Percentiles rank a stretch among this genome's conserved stretches.
phyloP scores from a whole-genome alignment of 2,113 vertebrate genomes.

The Hypanus sabinus region DNA sequence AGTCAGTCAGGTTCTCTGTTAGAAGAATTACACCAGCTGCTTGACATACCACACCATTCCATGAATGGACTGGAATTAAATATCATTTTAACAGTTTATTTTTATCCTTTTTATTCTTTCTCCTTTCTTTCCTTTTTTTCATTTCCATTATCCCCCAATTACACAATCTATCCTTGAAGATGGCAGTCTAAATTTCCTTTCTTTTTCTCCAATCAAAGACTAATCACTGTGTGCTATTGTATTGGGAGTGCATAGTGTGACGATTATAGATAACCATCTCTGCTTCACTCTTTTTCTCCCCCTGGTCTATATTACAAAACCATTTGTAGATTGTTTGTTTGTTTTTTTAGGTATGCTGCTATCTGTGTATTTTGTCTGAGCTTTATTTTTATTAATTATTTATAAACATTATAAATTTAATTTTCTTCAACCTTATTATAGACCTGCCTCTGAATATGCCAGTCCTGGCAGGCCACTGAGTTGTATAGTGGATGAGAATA shows the following conservation, averaged over 20 bases:
- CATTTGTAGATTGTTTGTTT: not conserved
- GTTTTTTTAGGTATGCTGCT: not conserved
- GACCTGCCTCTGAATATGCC: constrained; percentile 87
- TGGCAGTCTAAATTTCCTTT: not conserved
- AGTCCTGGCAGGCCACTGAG: constrained; percentile 86
- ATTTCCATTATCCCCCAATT: not conserved
- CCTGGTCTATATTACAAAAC: not conserved
- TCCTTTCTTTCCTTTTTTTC: not conserved
- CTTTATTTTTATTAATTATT: not conserved
- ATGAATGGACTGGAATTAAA: not conserved
- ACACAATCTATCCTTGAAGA: not conserved
- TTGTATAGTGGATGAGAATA: constrained; percentile 91
- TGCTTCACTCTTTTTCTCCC: not conserved
- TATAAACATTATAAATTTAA: no score
- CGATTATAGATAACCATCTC: not conserved
- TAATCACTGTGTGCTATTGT: no score
- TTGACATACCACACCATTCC: not conserved
- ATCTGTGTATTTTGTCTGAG: not conserved
- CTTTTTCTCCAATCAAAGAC: not conserved
- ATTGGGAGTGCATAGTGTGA: not conserved
- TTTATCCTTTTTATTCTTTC: not conserved
- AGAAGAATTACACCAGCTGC: not conserved
- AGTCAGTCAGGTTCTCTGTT: not conserved
- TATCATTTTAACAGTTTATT: not conserved
- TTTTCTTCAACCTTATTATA: constrained; percentile 43